A percentile compares a stretch with the other conserved stretches of the same genome.
These are phyloP conservation scores for Archegozetes longisetosus DNA, from an alignment of 1,140 invertebrate species.

Conservation along the genomic window DNA sequence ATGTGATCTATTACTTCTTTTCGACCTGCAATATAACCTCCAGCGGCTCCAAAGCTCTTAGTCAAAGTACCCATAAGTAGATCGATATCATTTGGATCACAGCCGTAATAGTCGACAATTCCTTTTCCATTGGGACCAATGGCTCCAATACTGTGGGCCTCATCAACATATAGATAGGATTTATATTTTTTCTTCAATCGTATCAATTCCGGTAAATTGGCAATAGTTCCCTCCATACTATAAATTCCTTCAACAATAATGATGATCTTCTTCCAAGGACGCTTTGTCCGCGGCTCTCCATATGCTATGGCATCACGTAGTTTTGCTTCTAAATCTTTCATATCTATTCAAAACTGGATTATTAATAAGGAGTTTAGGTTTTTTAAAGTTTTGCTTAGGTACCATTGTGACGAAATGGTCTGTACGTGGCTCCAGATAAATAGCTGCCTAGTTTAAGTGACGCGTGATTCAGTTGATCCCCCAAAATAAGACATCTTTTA, in stretches of 20 bases:
- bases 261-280: conserved; percentile 82
- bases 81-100: conserved; percentile 34
- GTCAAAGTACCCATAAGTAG: conserved; percentile 40
- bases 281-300: conserved; percentile 53
- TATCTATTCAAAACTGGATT: conserved; percentile 38
- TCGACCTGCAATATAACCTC: conserved; percentile 42
- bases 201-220: conserved; percentile 32
- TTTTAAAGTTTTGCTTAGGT: conserved; percentile 12
- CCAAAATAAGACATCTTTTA: conserved; percentile 34
- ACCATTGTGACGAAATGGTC: conserved; percentile 36
- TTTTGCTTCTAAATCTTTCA: conserved; percentile 63
- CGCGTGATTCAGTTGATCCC: conserved; percentile 36
- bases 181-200: conserved; percentile 36
- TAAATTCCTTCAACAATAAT: conserved; percentile 80
- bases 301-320: conserved; percentile 46
- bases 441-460: conserved; percentile 33
- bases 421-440: conserved; percentile 31
- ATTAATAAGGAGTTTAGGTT: neutral
- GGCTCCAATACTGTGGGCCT: conserved; percentile 37
- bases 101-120: conserved; percentile 35
- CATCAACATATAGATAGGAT: conserved; percentile 36
- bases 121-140: conserved; percentile 33
- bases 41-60: conserved; percentile 37
- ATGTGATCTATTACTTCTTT: conserved; percentile 56
- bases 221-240: conserved; percentile 94